These are phyloP conservation scores for Pheosia gnoma DNA, from an alignment of 2,888 invertebrate genomes.

Conservation along the genomic window DNA sequence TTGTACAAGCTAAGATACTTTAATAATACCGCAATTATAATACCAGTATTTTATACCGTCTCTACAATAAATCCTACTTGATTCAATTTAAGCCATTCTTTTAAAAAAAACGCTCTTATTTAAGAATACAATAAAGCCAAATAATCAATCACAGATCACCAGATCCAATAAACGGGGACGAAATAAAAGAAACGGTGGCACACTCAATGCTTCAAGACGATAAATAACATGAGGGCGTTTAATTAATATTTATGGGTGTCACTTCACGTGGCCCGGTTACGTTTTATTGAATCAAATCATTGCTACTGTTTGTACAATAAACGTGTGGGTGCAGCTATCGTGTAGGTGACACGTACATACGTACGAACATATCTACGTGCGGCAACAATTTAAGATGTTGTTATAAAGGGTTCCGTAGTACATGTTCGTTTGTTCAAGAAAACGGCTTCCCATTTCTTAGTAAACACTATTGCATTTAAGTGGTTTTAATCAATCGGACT, in stretches of 20 bases:
- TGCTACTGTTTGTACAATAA: conserved; percentile 21
- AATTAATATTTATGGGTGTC: conserved; percentile 61
- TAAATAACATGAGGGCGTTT: conserved; percentile 54
- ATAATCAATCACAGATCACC: conserved; percentile 5
- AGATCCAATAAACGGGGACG: conserved; percentile 31
- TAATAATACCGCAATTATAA: no score
- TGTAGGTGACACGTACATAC: background rate
- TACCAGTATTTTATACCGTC: background rate
- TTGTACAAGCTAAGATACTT: no score
- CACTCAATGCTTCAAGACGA: conserved; percentile 27
- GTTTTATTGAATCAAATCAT: conserved; percentile 55
- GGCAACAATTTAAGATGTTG: no score
- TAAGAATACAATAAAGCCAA: conserved; percentile 1
- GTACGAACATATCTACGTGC: background rate
- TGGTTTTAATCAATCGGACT: no score
- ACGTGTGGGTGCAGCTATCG: conserved; percentile 15
- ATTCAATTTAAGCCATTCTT: background rate
- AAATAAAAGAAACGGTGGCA: conserved; percentile 31
- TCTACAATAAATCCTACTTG: background rate
- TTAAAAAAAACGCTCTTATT: background rate
- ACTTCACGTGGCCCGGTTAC: conserved; percentile 39
- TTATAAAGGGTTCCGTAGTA: no score
- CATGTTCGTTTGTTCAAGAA: no score
- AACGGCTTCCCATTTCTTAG: no score
- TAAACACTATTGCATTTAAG: no score